Evolutionary conservation across 2,888 invertebrate genomes (phyloP).

Genomic region (Carterocephalus palaemon): DNA sequence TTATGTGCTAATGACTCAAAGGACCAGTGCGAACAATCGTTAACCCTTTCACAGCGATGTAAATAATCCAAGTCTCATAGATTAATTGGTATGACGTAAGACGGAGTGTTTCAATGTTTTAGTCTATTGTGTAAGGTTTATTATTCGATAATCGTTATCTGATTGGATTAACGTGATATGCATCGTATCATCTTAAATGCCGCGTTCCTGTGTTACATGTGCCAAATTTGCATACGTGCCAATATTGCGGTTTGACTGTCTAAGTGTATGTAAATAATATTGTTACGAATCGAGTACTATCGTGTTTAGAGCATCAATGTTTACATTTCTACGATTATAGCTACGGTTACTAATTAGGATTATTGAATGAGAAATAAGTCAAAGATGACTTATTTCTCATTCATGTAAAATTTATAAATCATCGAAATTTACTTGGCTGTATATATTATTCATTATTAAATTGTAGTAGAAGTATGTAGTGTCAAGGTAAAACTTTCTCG

Average conservation of each 20-base stretch:
- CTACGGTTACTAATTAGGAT: background rate
- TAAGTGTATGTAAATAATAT: constrained; percentile 17
- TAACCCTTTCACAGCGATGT: constrained; percentile 19
- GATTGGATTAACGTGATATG: constrained; percentile 10
- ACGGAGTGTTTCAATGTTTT: constrained; percentile 29
- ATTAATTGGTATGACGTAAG: constrained; percentile 29
- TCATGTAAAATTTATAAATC: too few species aligned
- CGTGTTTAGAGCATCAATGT: constrained; percentile 14
- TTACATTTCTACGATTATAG: constrained; percentile 11
- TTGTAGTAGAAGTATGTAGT: constrained; percentile 15
- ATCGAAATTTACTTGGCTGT: too few species aligned
- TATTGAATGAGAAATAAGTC: too few species aligned
- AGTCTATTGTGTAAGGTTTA: constrained; percentile 17
- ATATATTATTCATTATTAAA: constrained; percentile 7
- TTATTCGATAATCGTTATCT: constrained; percentile 3
- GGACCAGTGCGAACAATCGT: constrained; percentile 17
- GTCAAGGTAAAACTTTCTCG: background rate
- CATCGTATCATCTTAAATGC: background rate
- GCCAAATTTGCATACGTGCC: constrained; percentile 28
- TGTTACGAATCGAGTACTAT: constrained; percentile 16
- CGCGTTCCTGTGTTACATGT: constrained; percentile 6
- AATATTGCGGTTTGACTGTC: constrained; percentile 20
- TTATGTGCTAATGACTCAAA: constrained; percentile 22
- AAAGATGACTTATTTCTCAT: too few species aligned
- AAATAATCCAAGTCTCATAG: constrained; percentile 34